These are phyloP conservation scores for Tenebrosternarchus preto DNA, from an alignment of 2,113 vertebrate species.

Conservation along the genomic window DNA sequence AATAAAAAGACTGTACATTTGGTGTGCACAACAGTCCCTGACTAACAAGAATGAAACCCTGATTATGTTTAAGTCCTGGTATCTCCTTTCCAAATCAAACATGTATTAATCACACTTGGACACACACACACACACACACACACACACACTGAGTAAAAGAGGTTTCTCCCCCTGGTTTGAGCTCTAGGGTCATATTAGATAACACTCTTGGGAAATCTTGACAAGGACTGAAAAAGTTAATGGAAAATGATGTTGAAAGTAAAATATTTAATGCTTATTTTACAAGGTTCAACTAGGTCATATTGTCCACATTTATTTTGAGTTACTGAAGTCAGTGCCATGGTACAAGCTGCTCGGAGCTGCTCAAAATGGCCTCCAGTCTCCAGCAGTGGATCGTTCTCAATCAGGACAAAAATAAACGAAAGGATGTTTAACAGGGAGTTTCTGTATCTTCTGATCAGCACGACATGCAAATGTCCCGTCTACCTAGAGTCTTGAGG, in stretches of 20 bases:
- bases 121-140: conserved; percentile 31
- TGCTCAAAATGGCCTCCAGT: conserved; percentile 64
- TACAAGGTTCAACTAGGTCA: conserved; percentile 79
- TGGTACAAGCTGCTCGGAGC: conserved; percentile 74
- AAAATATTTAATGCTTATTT: conserved; percentile 79
- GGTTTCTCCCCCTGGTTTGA: conserved; percentile 4
- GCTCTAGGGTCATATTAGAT: conserved; percentile 18
- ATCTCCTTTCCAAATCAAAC: conserved; percentile 44
- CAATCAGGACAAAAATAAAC: conserved; percentile 45
- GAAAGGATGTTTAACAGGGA: conserved; percentile 65
- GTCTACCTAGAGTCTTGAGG: conserved; percentile 72
- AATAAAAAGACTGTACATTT: neutral
- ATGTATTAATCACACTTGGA: conserved; percentile 38
- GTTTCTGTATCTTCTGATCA: conserved; percentile 69
- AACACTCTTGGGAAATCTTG: conserved; percentile 33
- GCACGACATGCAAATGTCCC: conserved; percentile 77
- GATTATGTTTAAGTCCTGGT: conserved; percentile 18
- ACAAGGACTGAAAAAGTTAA: conserved; percentile 48
- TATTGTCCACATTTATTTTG: conserved; percentile 74
- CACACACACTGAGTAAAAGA: neutral
- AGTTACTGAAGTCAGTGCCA: conserved; percentile 78
- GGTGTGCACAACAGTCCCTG: neutral
- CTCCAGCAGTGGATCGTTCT: conserved; percentile 59
- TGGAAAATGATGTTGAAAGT: conserved; percentile 71
- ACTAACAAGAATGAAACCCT: conserved; percentile 33